These are phyloP conservation scores for Seriola quinqueradiata DNA, from an alignment of 2,113 vertebrate genomes.

Conservation along the genomic window DNA sequence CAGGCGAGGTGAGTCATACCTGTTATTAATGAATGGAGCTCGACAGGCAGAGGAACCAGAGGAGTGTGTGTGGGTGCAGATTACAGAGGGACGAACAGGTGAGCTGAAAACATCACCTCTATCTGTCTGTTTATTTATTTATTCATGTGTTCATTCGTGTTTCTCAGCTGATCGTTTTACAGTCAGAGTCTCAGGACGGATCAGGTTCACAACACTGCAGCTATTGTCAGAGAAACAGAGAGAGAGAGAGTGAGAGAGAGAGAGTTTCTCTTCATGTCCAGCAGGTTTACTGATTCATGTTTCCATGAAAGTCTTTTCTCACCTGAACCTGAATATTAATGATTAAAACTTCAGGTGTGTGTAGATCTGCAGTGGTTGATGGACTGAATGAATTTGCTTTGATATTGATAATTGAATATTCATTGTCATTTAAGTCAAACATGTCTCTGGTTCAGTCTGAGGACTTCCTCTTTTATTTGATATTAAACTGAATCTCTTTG, in stretches of 20 bases:
- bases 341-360: neutral
- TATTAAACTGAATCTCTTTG: too few relatives aligned
- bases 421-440: too few relatives aligned
- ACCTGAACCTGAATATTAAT: too few relatives aligned
- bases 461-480: too few relatives aligned
- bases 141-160: neutral
- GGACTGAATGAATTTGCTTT: too few relatives aligned
- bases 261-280: too few relatives aligned
- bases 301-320: neutral
- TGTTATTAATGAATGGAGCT: conserved; percentile 46
- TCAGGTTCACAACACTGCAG: conserved; percentile 31
- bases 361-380: too few relatives aligned
- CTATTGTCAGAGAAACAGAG: conserved; percentile 11
- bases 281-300: too few relatives aligned
- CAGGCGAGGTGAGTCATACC: conserved; percentile 38
- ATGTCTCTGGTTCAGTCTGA: too few relatives aligned
- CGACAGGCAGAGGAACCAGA: neutral
- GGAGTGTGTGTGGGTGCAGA: neutral
- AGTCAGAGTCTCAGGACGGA: neutral
- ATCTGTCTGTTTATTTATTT: neutral
- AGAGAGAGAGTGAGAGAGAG: too few relatives aligned
- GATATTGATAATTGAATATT: too few relatives aligned
- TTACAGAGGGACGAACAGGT: conserved; percentile 33
- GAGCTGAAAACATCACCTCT: conserved; percentile 9
- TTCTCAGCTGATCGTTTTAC: conserved; percentile 49